Evolutionary conservation across 92 coral and sea anemone genomes (phyloP), one percentile per base, ranked within the genome.

Genomic region (Porites cylindrica): DNA sequence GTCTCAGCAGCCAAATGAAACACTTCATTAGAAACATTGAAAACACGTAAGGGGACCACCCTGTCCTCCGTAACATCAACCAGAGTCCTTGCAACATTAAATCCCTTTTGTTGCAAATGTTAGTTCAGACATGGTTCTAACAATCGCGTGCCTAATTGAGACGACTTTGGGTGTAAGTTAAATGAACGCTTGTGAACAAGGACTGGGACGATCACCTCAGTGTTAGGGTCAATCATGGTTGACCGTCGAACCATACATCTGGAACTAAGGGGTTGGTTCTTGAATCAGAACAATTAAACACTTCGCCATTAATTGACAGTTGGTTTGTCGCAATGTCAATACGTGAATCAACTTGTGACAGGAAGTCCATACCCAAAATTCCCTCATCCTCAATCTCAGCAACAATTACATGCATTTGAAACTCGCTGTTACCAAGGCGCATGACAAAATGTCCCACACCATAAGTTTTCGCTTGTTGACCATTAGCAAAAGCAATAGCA

Each of bases 341-440:
- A 69, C 24, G 53, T 7, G 91, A 66, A 63, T 77, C 70, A n/a
- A 56, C 83, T 68, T 85, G 58, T 24, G 84, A 21, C 83, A 84
- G 77, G 19, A 84, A 83, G 66, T 89, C 89, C 89, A 89, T 89
- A 29, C 92, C 84, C 78, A 89, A 62, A 70, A 83, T 84, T 76
- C 78, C 89, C 63, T 72, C 88, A 60, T 89, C 92, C 75, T 84
- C 89, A 68, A 83, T 61, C 67, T 76, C 88, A 16, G 92, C 89
- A 29, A 84, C 92, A 68, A 80, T 32, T 4, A 83, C 88, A 64
- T 72, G 78, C 61, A 71, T 72, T 7, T 53, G 81, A 73, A 78
- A 75, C 70, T 89, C 89, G 6, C 63, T 79, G 24, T 65, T 72
- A 71, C 89, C 85, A 10, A 89, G 53, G 63, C 89, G 53, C 51